Evolutionary conservation across 2,113 vertebrate genomes (phyloP), one percentile per base, ranked within the genome.

Genomic region (Sisor rabdophorus): DNA sequence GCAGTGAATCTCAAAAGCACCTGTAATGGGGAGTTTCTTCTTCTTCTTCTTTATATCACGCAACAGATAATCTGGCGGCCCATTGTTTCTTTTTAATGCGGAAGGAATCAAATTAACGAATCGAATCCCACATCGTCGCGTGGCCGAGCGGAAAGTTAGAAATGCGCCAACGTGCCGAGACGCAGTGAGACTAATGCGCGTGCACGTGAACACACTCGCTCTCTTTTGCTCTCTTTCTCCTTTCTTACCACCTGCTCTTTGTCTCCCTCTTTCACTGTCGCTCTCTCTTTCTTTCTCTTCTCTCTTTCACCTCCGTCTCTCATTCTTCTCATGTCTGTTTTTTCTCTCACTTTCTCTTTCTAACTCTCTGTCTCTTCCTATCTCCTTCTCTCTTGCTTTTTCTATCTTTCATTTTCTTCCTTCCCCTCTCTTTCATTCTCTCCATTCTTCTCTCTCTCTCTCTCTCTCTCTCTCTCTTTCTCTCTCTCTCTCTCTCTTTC

Each of bases 51-150:
- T 52, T 67, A 48, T 0, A 82, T 48, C 59, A 81, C 19, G 71
- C 72, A 53, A 69, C 53, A 28, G 24, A 76, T 72, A 83, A 65
- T 75, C 22, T 54, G 68, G 76, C 58, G 40, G 68, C 52, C 58
- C 80, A 81, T 86, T 10, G 40, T 44, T 44, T 44, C 32, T 47
- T 58, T 78, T 47, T 64, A 22, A 11, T 28, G 56, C 50, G 26
- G 58, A 68, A 79, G 56, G 70, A 71, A 53, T 67, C 52, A 24
- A 61, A 47, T 44, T 36, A 36, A 47, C 32, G 71, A 76, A 82
- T 70, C 58, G 16, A 16, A 13, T 73, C 64, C 56, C 2, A 32
- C 19, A 24, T 19, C 63, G 11, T 40, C 19, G 32, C 19, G 13
- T n/a, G n/a, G n/a, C 4, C 2, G 47, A 19, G 24, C 22, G 44